Percentiles rank a stretch among this genome's conserved stretches.
Evolutionary conservation across 1,140 invertebrate genomes (phyloP).

Genomic region (Rhyzopertha dominica): DNA sequence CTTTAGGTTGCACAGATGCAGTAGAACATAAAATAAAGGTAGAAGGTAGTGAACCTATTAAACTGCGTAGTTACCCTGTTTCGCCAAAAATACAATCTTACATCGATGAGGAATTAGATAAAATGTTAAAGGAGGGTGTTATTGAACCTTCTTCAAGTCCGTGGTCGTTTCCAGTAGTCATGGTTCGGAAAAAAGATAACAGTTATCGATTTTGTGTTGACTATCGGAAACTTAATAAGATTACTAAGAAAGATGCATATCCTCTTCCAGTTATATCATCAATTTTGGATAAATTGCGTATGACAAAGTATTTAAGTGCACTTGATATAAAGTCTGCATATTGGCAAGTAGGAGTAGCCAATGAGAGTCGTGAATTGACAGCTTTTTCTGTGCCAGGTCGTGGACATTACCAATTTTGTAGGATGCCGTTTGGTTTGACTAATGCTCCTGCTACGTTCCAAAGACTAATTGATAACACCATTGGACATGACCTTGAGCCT

Average conservation of each 20-base stretch:
- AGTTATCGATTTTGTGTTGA: too few relatives aligned
- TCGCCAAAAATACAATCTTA: conserved; percentile 10
- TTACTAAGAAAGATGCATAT: too few relatives aligned
- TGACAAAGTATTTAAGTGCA: too few relatives aligned
- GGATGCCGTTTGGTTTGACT: conserved; percentile 30
- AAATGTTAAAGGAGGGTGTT: neutral
- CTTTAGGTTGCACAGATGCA: conserved; percentile 15
- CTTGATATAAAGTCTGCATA: too few relatives aligned
- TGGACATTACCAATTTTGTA: conserved; percentile 33
- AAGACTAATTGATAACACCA: conserved; percentile 31
- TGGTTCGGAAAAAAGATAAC: conserved; percentile 1
- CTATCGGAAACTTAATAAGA: too few relatives aligned
- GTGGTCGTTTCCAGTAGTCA: neutral
- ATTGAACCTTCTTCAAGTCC: neutral
- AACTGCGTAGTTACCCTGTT: conserved; percentile 29
- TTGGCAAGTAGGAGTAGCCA: too few relatives aligned
- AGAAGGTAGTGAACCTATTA: conserved; percentile 29
- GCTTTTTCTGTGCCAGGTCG: conserved; percentile 29
- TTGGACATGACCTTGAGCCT: conserved; percentile 21
- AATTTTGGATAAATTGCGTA: too few relatives aligned
- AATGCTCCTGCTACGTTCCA: conserved; percentile 42
- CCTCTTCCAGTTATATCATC: neutral
- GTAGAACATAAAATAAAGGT: conserved; percentile 32
- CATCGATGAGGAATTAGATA: conserved; percentile 2
- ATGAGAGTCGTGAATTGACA: too few relatives aligned